Percentiles rank a stretch among this genome's conserved stretches.
Evolutionary conservation across 2,888 invertebrate genomes (phyloP).

Genomic region (Pristionchus japonicus): DNA sequence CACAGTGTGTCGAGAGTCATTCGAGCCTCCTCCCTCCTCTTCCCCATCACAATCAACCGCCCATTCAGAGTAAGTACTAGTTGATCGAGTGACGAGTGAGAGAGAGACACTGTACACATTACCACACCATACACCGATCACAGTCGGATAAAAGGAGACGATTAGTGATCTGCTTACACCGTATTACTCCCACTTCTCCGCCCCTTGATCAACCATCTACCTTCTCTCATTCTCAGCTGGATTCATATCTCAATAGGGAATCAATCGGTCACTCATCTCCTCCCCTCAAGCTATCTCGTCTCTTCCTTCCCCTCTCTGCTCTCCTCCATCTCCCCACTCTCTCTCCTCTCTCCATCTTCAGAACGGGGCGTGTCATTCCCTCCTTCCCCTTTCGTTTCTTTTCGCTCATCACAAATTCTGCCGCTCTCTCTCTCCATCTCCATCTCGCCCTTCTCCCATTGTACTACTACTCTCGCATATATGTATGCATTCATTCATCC

Average conservation of each 20-base stretch:
- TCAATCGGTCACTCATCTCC: not conserved
- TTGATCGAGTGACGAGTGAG: not conserved
- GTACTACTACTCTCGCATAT: conserved; percentile 36
- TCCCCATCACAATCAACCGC: conserved; percentile 15
- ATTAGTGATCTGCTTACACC: not conserved
- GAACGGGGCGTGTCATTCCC: conserved; percentile 18
- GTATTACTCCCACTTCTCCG: conserved; percentile 9
- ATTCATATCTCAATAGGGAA: not conserved
- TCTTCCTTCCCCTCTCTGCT: not conserved
- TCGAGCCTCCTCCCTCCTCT: not conserved
- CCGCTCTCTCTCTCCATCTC: not conserved
- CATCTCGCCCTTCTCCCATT: conserved; percentile 30
- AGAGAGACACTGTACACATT: not conserved
- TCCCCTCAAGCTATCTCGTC: not conserved
- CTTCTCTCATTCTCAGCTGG: not conserved
- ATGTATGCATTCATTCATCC: conserved; percentile 8
- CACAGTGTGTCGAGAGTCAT: conserved; percentile 10
- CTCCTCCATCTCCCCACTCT: not conserved
- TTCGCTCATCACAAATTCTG: conserved; percentile 44
- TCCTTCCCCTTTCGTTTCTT: conserved; percentile 12
- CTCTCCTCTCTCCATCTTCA: not conserved
- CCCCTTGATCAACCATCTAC: not conserved
- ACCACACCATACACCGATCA: conserved; percentile 6
- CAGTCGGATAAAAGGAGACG: not conserved
- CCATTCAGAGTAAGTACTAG: conserved; percentile 24